Evolutionary conservation across 2,797 vertebrate genomes (phyloP), one percentile per base, ranked within the genome.

Genomic region (Myotis daubentonii): DNA sequence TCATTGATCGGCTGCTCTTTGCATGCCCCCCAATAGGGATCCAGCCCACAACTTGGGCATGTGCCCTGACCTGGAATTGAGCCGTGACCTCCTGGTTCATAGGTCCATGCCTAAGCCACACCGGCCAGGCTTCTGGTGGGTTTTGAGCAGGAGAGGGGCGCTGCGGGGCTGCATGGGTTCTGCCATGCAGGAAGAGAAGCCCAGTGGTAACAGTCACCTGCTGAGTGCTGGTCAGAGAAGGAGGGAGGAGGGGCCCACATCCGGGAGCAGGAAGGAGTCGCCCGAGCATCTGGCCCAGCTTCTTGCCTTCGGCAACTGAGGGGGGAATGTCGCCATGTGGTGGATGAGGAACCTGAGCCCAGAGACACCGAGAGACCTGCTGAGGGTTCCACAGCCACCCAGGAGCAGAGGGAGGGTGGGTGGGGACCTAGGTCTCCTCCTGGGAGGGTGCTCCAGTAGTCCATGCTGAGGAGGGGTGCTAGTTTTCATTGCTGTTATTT

Each of bases 391-490:
- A 0, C 0, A 4, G 49, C 28, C 53, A 38, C 16, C 0, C n/a
- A 66, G 80, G 90, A 23, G 19, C 19, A 36, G 81, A 44, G 68
- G 6, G 4, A 10, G 28, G 17, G 22, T 25, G n/a, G 17, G 28
- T n/a, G 5, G 8, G 51, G 36, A 7, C 55, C 4, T 47, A 9
- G n/a, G n/a, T 20, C 53, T 71, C 25, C 28, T 68, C 36, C 53
- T 22, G 6, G 10, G 23, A 6, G n/a, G 30, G 16, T 30, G 55
- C 38, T 25, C 78, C 8, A 0, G 49, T 6, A 33, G 41, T 44
- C n/a, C 62, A 49, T 0, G 1, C 19, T 1, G 13, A 36, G 17
- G 38, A 66, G 2, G 4, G 16, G 9, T 9, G 9, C 6, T 28
- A 6, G 25, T 51, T 5, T 66, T 25, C 60, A 49, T 36, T 65